Evolutionary conservation across 2,113 vertebrate genomes (phyloP), one percentile per base, ranked within the genome.

Genomic region (Himantopus leucocephalus): DNA sequence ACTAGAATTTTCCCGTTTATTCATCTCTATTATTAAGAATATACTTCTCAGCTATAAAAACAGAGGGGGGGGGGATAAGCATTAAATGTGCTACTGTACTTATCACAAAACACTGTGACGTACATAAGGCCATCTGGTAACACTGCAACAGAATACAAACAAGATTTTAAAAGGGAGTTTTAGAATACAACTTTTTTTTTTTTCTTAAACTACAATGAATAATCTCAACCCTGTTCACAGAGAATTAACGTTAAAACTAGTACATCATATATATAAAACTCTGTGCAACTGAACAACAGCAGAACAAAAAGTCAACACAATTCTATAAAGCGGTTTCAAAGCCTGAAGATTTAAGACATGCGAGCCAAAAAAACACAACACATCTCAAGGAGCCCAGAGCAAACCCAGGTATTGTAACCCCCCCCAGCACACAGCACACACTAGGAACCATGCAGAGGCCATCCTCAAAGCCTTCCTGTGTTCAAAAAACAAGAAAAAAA

Each of bases 41-140:
- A 86, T 29, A 90, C 82, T 95, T 91, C 88, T 96, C 92, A 95
- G 92, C 92, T 93, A 85, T 76, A 79, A 96, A 96, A 80, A 24
- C 41, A 72, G 87, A 88, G 37, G 45, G 21, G 45, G 21, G 63
- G 59, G 71, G 76, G 37, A 83, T 60, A 92, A 96, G 81, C 85
- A 90, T 88, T 82, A 91, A 94, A 78, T 96, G 96, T 79, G 94
- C 97, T 98, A 91, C 86, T 97, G 89, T 97, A 97, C 93, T 94
- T 64, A 95, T 84, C 95, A 95, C 94, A 97, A 95, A 96, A 73
- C 96, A 92, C 92, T 95, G 93, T 96, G 96, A 97, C 72, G 88
- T 95, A 98, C 97, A 80, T 95, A 97, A 98, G 97, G 95, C 97
- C 95, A 96, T 96, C 55, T 96, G 96, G 94, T 97, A 97, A 98